Evolutionary conservation across 2,797 vertebrate genomes (phyloP), one percentile per base, ranked within the genome.

Genomic region (Amblyopsis hoosieri): DNA sequence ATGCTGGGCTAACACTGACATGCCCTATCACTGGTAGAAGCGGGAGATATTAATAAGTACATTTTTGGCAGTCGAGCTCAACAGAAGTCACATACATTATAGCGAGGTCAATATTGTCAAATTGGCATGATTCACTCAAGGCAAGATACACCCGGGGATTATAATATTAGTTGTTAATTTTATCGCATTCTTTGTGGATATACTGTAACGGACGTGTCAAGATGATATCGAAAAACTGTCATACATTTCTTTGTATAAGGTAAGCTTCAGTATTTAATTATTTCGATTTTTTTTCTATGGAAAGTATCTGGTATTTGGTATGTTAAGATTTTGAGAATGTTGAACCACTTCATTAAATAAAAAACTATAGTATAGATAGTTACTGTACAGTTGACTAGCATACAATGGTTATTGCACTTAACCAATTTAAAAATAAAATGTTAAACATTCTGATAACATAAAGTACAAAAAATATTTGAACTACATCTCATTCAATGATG

Each of bases 181-280:
- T 62, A 45, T 50, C 59, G 37, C 55, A 4, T 1, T 60, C 14
- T 5, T 4, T 67, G 50, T 59, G 58, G 75, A 82, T 75, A 61
- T 63, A n/a, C n/a, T n/a, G n/a, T n/a, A 57, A 61, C 57, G n/a
- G 45, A 48, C 72, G 47, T 67, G 50, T 49, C 29, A 48, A 68
- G 66, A 85, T 80, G 62, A 75, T 64, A 74, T 75, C 46, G 63
- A 64, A 68, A 79, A 61, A 57, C 81, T 75, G 17, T 60, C 81
- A 6, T 71, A 7, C n/a, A 60, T 72, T 61, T 58, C 66, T 61
- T 50, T 55, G 37, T 51, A 2, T 58, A 69, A 87, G 90, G 92
- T 92, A 91, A 90, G 91, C 9, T 17, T 62, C 45, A 57, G 62
- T 66, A 66, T 51, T 37, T 61, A 12, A 42, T 31, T 60, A 50